Evolutionary conservation across 1,140 invertebrate genomes (phyloP).

Genomic region (Pentalonia nigronervosa): DNA sequence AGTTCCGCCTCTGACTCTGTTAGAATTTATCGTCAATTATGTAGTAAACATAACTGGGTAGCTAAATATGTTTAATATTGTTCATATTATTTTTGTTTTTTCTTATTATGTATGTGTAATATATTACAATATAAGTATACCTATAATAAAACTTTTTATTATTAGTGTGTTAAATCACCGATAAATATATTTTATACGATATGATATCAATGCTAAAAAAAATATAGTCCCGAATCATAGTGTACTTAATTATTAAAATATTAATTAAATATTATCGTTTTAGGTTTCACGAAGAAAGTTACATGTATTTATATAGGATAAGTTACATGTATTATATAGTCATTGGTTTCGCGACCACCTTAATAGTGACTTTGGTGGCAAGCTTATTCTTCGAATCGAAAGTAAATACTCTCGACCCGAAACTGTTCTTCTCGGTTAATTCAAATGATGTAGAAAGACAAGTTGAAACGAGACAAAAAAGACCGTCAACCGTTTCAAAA

Average conservation of each 20-base stretch:
- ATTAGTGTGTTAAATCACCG: background rate
- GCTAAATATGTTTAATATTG: background rate
- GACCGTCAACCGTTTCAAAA: background rate
- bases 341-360: conserved; percentile 73
- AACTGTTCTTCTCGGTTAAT: background rate
- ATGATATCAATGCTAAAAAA: background rate
- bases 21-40: background rate
- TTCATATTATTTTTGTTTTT: background rate
- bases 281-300: conserved; percentile 61
- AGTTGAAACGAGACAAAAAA: background rate
- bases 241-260: no score
- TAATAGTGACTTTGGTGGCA: conserved; percentile 72
- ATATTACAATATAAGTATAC: no score
- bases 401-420: background rate
- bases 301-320: conserved; percentile 76
- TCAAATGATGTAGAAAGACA: background rate
- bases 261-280: background rate
- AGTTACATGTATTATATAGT: conserved; percentile 89
- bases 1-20: no score
- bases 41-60: background rate
- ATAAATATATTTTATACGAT: background rate
- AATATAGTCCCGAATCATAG: background rate
- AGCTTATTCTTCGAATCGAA: conserved; percentile 64
- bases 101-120: background rate
- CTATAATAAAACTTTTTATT: no score